phyloP scores from a whole-genome alignment of 2,113 vertebrate genomes.

The Peucedramus taeniatus region DNA sequence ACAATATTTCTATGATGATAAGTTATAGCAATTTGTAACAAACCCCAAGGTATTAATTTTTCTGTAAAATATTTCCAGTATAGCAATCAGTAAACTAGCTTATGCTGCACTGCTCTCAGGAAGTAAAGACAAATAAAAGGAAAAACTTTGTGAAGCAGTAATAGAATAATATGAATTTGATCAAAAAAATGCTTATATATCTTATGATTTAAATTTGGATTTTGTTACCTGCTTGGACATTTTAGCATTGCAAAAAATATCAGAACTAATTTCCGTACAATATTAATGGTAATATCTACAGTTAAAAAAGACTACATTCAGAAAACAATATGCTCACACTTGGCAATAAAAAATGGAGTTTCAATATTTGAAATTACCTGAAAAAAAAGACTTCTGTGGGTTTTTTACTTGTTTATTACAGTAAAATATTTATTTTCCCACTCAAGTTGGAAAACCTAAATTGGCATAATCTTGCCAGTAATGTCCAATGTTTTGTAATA shows the following conservation, averaged over 20 bases:
- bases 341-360: not conserved
- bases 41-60: not conserved
- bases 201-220: not conserved
- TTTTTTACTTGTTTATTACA: not conserved
- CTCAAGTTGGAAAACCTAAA: not conserved
- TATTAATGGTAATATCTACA: not conserved
- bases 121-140: not conserved
- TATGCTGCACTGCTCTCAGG: not conserved
- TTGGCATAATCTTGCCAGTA: not conserved
- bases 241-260: not conserved
- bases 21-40: not conserved
- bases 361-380: not conserved
- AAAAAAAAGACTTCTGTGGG: accelerated
- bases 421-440: not conserved
- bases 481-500: not conserved
- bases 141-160: not conserved
- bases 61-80: not conserved
- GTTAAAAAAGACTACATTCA: not conserved
- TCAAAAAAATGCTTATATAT: not conserved
- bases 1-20: not conserved
- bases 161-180: not conserved
- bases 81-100: not conserved
- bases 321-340: not conserved
- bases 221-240: not conserved
- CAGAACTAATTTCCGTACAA: not conserved